Evolutionary conservation across 2,888 invertebrate species (phyloP), one percentile per base, ranked within the genome.

Genomic region (Drosophila limbata): DNA sequence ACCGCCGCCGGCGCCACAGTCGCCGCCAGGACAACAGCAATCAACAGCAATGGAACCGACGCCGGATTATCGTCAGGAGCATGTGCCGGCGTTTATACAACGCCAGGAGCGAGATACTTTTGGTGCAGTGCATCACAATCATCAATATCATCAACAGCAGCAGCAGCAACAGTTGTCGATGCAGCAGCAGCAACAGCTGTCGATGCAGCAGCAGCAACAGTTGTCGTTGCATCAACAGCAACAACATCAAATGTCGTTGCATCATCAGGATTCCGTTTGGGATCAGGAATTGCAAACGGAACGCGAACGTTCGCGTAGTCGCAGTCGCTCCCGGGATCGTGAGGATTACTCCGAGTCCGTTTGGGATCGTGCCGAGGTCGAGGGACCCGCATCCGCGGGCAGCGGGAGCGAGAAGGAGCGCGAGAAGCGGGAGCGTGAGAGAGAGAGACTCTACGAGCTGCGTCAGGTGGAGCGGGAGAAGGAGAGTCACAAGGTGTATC

Each of bases 81-180:
- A 84, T 13, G 90, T 93, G 52, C 93, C 94, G 85, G 92, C 92
- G 4, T 96, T 95, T 81, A 95, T 96, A 79, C 95, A 95, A 70
- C 93, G 96, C 2, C 95, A 96, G 78, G 95, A 96, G 80, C 93
- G 95, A 28, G 96, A 95, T 80, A 96, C 96, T 0, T 95, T 95
- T 74, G 95, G 96, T 0, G 96, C 95, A 0, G 95, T 95, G 1
- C 95, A 95, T 64, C 95, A 95, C 37, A 68, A 9, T 17, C 37
- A 4, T n/a, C 55, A 64, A 17, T 69, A 64, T 9, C 65, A 63
- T 0, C 72, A 69, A 11, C 64, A 64, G 6, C 69, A 69, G 17
- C 79, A 61, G 0, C 69, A 65, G 4, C 71, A 73, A 6, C 62
- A 63, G 25, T 19, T 19, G 19, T 19, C 25, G 25, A 50, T 63